These are phyloP conservation scores for Thomomys bottae DNA, from an alignment of 2,113 vertebrate species.

Conservation along the genomic window DNA sequence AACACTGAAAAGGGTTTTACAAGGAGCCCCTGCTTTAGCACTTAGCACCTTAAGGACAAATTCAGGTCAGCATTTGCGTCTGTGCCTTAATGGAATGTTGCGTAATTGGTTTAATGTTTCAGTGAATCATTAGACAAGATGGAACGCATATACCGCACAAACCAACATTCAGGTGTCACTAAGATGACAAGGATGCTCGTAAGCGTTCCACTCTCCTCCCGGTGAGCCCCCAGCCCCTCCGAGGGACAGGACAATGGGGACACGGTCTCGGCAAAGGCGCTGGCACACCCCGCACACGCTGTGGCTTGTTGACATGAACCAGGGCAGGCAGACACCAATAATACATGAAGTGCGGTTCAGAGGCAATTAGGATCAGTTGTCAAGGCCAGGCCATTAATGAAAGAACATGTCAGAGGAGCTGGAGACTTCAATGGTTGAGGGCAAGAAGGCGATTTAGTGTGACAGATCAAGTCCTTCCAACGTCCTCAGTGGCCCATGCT, in stretches of 20 bases:
- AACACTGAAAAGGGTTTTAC: slow-evolving; percentile 71
- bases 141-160: slow-evolving; percentile 78
- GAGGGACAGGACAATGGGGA: slow-evolving; percentile 83
- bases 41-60: slow-evolving; percentile 74
- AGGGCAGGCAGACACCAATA: slow-evolving; percentile 97
- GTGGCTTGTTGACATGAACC: slow-evolving; percentile 94
- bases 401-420: slow-evolving; percentile 92
- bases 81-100: slow-evolving; percentile 76
- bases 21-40: slow-evolving; percentile 65
- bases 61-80: slow-evolving; percentile 79
- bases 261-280: slow-evolving; percentile 85
- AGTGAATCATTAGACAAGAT: slow-evolving; percentile 73
- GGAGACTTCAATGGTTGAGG: slow-evolving; percentile 91
- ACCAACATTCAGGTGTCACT: slow-evolving; percentile 81
- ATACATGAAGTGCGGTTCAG: slow-evolving; percentile 98
- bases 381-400: slow-evolving; percentile 96
- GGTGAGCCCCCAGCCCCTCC: slow-evolving; percentile 76
- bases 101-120: slow-evolving; percentile 79
- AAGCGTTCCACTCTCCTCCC: slow-evolving; percentile 79
- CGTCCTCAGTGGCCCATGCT: slow-evolving; percentile 95
- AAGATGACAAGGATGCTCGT: slow-evolving; percentile 82
- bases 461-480: slow-evolving; percentile 97
- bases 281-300: slow-evolving; percentile 85
- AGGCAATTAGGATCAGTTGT: slow-evolving; percentile 99
- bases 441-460: slow-evolving; percentile 94